Conservation (phyloP, 2,888 invertebrate genomes). For the Notocelia uddmanniana region DNA sequence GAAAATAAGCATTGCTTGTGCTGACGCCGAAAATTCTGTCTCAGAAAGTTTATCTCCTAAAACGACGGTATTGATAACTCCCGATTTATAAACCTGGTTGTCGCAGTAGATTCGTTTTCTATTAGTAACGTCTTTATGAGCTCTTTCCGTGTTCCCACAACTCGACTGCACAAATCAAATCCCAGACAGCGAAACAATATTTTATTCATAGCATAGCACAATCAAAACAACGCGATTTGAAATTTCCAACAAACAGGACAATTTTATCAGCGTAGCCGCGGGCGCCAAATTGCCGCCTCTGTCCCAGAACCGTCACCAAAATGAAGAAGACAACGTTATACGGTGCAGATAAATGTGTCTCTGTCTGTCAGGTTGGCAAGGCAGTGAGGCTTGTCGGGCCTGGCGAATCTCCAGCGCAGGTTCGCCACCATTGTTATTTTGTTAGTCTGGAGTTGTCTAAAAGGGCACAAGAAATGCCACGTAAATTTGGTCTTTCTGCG, state of each 20-base stretch:
- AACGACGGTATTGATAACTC: neutral
- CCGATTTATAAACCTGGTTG: neutral
- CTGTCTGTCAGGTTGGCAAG: conserved; percentile 18
- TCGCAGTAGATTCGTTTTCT: neutral
- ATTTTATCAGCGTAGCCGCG: conserved; percentile 30
- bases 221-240: conserved; percentile 34
- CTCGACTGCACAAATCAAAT: conserved; percentile 14
- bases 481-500: neutral
- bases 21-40: too few relatives aligned
- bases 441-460: neutral
- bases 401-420: conserved; percentile 37
- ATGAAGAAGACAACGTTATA: conserved; percentile 45
- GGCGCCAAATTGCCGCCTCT: conserved; percentile 27
- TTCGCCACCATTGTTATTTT: conserved; percentile 52
- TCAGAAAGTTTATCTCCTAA: neutral
- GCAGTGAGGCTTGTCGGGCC: conserved; percentile 19
- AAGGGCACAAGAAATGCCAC: conserved; percentile 2
- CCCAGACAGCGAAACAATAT: conserved; percentile 23
- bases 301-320: conserved; percentile 23
- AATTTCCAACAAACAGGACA: conserved; percentile 39
- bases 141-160: neutral
- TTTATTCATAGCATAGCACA: conserved; percentile 43
- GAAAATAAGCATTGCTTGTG: too few relatives aligned
- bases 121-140: neutral
- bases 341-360: conserved; percentile 16